phyloP scores from a whole-genome alignment of 2,113 vertebrate genomes.

The Nesospiza acunhae region DNA sequence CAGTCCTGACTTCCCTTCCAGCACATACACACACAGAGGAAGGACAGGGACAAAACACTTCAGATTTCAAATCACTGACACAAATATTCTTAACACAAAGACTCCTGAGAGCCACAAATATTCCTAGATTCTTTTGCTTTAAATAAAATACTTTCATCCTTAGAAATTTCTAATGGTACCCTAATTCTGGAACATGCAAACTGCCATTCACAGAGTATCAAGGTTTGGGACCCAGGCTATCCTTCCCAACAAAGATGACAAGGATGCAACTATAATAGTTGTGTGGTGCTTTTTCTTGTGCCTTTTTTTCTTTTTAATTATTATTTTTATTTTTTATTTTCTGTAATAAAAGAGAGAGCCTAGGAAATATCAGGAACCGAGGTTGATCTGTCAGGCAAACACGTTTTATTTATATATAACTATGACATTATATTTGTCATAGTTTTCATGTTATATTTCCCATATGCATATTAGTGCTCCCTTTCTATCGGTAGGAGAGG shows the following conservation, averaged over 20 bases:
- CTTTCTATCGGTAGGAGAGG: background rate
- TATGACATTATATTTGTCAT: background rate
- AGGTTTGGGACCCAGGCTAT: fast-evolving
- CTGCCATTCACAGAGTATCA: background rate
- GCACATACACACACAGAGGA: background rate
- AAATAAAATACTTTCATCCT: background rate
- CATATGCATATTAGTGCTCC: background rate
- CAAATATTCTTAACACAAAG: background rate
- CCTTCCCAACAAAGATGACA: background rate
- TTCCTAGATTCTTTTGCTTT: background rate
- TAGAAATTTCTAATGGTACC: background rate
- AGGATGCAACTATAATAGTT: background rate
- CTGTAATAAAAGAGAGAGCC: background rate
- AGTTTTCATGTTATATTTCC: background rate
- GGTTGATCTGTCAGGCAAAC: background rate
- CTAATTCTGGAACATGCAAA: background rate
- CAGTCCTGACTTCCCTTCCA: background rate
- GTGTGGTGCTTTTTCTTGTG: background rate
- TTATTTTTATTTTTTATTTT: background rate
- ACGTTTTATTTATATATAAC: background rate
- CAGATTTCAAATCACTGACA: background rate
- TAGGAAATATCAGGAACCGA: background rate
- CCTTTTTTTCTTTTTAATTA: background rate
- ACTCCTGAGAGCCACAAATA: background rate
- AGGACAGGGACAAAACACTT: background rate